phyloP scores from a whole-genome alignment of 1,140 invertebrate genomes.

The Olivierus martensii region DNA sequence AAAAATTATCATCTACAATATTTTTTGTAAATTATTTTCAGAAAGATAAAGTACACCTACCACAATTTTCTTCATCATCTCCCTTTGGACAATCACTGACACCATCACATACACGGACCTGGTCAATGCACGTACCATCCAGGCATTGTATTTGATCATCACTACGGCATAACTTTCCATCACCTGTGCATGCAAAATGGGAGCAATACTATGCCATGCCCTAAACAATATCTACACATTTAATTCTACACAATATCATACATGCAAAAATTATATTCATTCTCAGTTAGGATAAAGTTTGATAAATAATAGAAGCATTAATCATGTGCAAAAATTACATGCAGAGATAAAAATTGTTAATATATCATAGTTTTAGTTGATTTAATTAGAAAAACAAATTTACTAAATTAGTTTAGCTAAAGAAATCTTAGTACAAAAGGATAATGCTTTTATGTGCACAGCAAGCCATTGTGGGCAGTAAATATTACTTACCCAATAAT shows the following conservation, averaged over 20 bases:
- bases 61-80: conserved; percentile 51
- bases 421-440: background rate
- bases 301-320: too few species aligned
- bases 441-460: too few species aligned
- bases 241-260: too few species aligned
- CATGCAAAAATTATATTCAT: too few species aligned
- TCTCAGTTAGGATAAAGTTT: too few species aligned
- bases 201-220: too few species aligned
- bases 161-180: conserved; percentile 30
- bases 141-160: conserved; percentile 38
- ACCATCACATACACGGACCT: conserved; percentile 31
- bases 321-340: too few species aligned
- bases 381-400: background rate
- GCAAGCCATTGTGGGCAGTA: background rate
- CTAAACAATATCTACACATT: too few species aligned
- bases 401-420: background rate
- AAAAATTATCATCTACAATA: too few species aligned
- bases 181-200: too few species aligned
- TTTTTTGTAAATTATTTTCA: background rate
- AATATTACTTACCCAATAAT: too few species aligned
- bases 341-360: background rate
- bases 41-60: conserved; percentile 8
- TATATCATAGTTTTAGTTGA: background rate
- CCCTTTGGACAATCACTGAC: conserved; percentile 50
- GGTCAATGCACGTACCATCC: conserved; percentile 20